Base-by-base conservation (phyloP, 2,797 vertebrate species). In the Leptoclinus maculatus region DNA sequence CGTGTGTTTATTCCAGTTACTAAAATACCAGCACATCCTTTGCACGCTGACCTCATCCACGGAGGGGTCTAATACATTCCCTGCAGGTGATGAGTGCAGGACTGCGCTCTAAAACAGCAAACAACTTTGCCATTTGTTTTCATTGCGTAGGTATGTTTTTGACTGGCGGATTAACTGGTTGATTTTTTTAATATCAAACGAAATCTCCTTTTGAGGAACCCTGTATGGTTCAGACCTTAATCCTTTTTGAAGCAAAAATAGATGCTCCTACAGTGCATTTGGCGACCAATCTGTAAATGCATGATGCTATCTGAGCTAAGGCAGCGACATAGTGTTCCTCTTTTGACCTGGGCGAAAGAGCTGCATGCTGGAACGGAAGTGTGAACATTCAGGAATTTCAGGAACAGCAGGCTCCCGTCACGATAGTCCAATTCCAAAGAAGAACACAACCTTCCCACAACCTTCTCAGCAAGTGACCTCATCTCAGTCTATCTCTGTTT, bases 61-160 rank as follows among this genome's bases (percentile, higher is more conserved):
- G 70, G 79, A 77, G 87, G 76, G 83, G 62, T 82, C 86, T 79
- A 80, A 92, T 92, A 90, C 90, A 93, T 89, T 86, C 86, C 82
- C 83, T 83, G 82, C 88, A 92, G 89, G 87, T 93, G 92, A 92
- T 86, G 80, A 89, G 84, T 71, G 77, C 56, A 78, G 79, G 84
- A 62, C 83, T 74, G 75, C 12, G 27, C 72, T 82, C 83, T 82
- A 69, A 90, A 86, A 81, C 71, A 79, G 78, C 82, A 90, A 90
- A 89, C 78, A 91, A 84, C 84, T 83, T 83, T 77, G 68, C 70
- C 66, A 83, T 86, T 90, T 88, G 64, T 66, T 77, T 89, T 89
- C 75, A 88, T 57, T 80, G 71, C 74, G 59, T 66, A 66, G 80
- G 74, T 80, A 81, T 84, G 80, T 75, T 82, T 84, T 82, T 72